Conservation (phyloP, 2,113 vertebrate species). For the Odontophorus gujanensis region DNA sequence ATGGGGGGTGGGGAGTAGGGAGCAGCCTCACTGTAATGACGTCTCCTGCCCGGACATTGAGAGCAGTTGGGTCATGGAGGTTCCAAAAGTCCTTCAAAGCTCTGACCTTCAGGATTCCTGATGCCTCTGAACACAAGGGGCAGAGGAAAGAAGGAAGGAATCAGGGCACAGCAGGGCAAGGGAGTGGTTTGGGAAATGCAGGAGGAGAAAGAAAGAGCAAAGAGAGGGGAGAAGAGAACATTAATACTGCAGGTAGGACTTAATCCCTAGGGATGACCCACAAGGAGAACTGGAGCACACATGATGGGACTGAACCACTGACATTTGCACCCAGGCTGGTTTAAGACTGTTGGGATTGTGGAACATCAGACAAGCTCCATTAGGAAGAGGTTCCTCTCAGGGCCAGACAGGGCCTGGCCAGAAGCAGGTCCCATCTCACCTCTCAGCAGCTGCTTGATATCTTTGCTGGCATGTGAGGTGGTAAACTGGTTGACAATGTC, state of each 20-base stretch:
- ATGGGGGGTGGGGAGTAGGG: not conserved
- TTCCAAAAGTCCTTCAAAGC: conserved; percentile 98
- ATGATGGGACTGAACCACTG: not conserved
- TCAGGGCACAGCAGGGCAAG: not conserved
- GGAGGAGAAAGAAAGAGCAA: not conserved
- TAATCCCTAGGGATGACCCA: too few species aligned
- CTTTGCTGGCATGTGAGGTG: conserved; percentile 94
- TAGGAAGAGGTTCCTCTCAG: not conserved
- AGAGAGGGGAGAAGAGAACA: not conserved
- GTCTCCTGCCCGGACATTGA: conserved; percentile 93
- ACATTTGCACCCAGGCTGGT: not conserved
- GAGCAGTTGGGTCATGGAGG: conserved; percentile 93
- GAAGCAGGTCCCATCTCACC: conserved; percentile 72
- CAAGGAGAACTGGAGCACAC: rapidly evolving
- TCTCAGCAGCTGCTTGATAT: conserved; percentile 96
- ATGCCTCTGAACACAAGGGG: conserved; percentile 85
- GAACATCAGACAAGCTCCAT: not conserved
- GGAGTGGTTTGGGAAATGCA: not conserved
- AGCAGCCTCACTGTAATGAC: conserved; percentile 88
- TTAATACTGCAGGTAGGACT: not conserved
- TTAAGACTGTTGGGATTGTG: not conserved
- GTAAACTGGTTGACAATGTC: conserved; percentile 99
- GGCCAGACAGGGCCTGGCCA: rapidly evolving
- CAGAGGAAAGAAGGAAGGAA: not conserved
- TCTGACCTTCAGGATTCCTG: conserved; percentile 92